phyloP scores from a whole-genome alignment of 2,113 vertebrate genomes.

The Actenoides lindsayi region DNA sequence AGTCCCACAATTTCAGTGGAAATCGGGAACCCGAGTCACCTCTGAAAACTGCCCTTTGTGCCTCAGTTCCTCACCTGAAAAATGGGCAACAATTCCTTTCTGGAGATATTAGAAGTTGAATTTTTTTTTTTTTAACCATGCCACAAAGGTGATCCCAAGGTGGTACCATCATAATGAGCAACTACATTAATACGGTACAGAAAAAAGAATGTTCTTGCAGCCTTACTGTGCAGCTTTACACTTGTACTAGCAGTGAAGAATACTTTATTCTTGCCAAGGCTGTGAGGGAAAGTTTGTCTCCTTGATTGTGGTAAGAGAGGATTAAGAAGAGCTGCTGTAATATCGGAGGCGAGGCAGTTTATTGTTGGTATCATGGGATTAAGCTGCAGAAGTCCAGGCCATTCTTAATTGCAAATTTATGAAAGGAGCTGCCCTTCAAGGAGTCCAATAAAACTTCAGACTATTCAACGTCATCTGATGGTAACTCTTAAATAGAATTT shows the following conservation, averaged over 20 bases:
- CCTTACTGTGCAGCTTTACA: not conserved
- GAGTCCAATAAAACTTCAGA: not conserved
- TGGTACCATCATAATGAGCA: not conserved
- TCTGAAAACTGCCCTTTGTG: not conserved
- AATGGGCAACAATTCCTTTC: not conserved
- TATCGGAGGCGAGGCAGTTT: not conserved
- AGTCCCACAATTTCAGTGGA: not conserved
- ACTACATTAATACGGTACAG: not conserved
- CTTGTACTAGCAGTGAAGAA: not conserved
- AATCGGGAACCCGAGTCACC: not conserved
- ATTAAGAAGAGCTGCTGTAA: not conserved
- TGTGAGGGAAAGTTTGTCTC: not conserved
- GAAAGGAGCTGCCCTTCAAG: not conserved
- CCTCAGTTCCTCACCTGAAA: not conserved
- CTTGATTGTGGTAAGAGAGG: not conserved
- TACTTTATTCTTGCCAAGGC: not conserved
- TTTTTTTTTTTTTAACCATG: not conserved
- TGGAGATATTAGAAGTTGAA: not conserved
- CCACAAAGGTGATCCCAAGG: not conserved
- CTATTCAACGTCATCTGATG: not conserved
- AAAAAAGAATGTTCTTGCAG: not conserved
- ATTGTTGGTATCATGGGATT: not conserved
- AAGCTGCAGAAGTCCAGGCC: not conserved
- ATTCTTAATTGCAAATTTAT: not conserved
- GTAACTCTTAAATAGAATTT: not conserved